Base-by-base conservation (phyloP, 2,113 vertebrate genomes). In the Mirounga angustirostris region DNA sequence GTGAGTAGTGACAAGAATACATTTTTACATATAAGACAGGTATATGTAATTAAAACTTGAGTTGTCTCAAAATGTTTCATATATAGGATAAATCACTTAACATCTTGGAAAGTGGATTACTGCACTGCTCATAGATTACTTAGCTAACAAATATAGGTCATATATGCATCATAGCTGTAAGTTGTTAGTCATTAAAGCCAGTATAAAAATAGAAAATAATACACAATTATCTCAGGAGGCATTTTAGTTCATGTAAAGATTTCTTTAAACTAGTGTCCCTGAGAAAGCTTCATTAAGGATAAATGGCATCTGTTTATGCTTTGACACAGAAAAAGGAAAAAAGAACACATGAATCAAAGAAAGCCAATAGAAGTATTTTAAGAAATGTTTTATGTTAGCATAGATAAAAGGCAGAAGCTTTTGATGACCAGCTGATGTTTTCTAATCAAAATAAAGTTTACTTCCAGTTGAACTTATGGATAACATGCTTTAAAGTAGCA, bases 151-250 rank as follows among this genome's bases (percentile, higher is more conserved):
- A 92, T n/a, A 46, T 1, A 74, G 8, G 33, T 67, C 63, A 16
- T 26, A 76, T 9, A 11, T 40, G 71, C 13, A 59, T 16, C 36
- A 58, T 40, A 86, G 65, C 4, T 46, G 73, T 46, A 80, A 95
- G 58, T 73, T 80, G 16, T 69, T 36, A 71, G n/a, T 50, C 79
- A 61, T 78, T 30, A 81, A 76, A 76, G 21, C 58, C 63, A 81
- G 82, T 26, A 19, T 43, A 71, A 96, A 91, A 97, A 88, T 67
- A 73, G 54, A 92, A 87, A 92, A 88, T 63, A 94, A 84, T 28
- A 82, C 24, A 91, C 40, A 89, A 89, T 96, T 69, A 74, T 19
- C 33, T 67, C 43, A 63, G 43, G 78, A 96, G 85, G 58, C 19
- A 93, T 94, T 82, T 89, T 56, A 67, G 1, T 80, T 58, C 65